Evolutionary conservation across 2,113 vertebrate genomes (phyloP), one percentile per base, ranked within the genome.

Genomic region (Plestiodon gilberti): DNA sequence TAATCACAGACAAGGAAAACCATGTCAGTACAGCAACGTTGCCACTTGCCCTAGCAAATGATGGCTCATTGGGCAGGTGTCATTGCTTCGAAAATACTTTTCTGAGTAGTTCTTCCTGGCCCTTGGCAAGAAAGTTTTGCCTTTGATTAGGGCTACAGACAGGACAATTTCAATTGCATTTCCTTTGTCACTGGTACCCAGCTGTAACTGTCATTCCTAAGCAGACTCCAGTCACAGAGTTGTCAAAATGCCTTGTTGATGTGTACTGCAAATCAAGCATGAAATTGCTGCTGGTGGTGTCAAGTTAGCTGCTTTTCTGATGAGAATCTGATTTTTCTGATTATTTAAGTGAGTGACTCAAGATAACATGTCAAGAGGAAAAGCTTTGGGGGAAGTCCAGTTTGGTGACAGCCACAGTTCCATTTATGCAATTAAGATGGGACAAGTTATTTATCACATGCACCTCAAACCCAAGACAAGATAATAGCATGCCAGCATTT

Each of bases 301-400:
- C 74, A 86, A n/a, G 85, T 38, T 78, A 88, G 82, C 80, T 77
- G 78, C 15, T 62, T 59, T 38, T 13, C 80, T 80, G 2, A 3
- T 13, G 75, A 30, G 8, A 71, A 30, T 80, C 48, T 1, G 57
- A 83, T 88, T 78, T 78, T 87, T 78, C 90, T 77, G 28, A 61
- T 48, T 89, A 25, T 81, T 91, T 86, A 89, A 15, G 78, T 75
- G 69, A 0, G 82, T 73, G 73, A 0, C 75, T 61, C 82, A 22
- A 20, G 59, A 88, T 75, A 83, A 86, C 80, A 83, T 88, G 85
- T 73, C 89, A 83, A 3, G 55, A 22, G 30, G 82, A 92, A 1
- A 48, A 40, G 70, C 30, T 4, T 22, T 38, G 64, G n/a, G n/a
- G 82, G 28, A 57, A 3, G 2, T 70, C 75, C 86, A 73, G 38